These are phyloP conservation scores for Choloepus hoffmanni DNA, from an alignment of 2,113 vertebrate species.

Conservation along the genomic window DNA sequence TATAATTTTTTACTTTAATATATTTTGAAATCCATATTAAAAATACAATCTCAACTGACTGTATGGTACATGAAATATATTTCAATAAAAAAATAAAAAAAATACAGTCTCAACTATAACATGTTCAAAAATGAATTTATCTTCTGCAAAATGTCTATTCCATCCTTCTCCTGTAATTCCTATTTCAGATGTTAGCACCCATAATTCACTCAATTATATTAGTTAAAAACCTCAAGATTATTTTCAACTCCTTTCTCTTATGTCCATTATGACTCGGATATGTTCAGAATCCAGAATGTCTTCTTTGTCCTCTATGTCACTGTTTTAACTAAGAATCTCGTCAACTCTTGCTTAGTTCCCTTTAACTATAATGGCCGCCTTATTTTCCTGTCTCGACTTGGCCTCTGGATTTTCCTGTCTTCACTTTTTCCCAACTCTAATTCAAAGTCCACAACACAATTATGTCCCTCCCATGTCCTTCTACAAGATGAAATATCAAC, in stretches of 20 bases:
- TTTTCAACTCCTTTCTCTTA: neutral
- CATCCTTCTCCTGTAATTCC: conserved; percentile 10
- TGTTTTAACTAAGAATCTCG: neutral
- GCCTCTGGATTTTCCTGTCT: neutral
- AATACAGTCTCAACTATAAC: neutral
- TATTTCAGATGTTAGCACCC: neutral
- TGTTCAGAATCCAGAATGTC: neutral
- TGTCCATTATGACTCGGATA: neutral
- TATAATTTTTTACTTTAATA: neutral
- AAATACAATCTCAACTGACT: neutral
- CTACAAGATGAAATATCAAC: neutral
- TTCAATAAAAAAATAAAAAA: too few relatives aligned
- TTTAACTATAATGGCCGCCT: neutral
- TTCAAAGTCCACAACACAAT: neutral
- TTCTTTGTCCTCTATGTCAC: neutral
- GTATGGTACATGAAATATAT: too few relatives aligned
- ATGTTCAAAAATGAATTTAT: conserved; percentile 20
- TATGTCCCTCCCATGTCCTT: neutral
- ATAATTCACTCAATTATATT: neutral
- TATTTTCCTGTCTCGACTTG: too few relatives aligned
- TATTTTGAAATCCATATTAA: conserved; percentile 58
- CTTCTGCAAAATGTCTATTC: neutral
- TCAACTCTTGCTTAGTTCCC: neutral
- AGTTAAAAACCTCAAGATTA: neutral
- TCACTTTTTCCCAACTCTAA: neutral